Conservation (phyloP, 2,113 vertebrate genomes). For the Austrofundulus limnaeus region DNA sequence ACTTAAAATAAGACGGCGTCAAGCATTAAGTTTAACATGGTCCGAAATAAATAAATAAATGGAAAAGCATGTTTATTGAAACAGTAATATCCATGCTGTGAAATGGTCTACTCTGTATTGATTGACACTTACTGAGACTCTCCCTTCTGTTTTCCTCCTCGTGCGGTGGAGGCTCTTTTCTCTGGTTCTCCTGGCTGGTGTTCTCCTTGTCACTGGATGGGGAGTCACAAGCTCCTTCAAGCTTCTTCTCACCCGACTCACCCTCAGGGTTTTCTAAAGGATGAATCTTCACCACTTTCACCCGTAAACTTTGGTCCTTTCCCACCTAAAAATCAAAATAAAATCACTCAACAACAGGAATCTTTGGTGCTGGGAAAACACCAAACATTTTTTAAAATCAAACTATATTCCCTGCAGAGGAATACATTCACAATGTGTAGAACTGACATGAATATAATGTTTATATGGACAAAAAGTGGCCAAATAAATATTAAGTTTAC, state of each 20-base stretch:
- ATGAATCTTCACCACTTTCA: conserved; percentile 89
- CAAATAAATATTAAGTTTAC: too few species aligned
- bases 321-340: conserved; percentile 78
- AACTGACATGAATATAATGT: too few species aligned
- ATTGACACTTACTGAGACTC: conserved; percentile 84
- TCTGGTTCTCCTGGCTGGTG: conserved; percentile 88
- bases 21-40: too few species aligned
- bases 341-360: background rate
- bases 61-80: too few species aligned
- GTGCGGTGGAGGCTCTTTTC: conserved; percentile 82
- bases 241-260: conserved; percentile 87
- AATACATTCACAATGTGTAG: too few species aligned
- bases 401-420: too few species aligned
- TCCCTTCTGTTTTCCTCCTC: conserved; percentile 90
- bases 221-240: conserved; percentile 92
- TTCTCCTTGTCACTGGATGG: conserved; percentile 99
- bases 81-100: background rate
- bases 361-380: background rate
- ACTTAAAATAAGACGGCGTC: too few species aligned
- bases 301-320: conserved; percentile 88
- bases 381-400: too few species aligned
- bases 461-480: too few species aligned
- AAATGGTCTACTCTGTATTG: background rate
- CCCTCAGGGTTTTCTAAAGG: conserved; percentile 86
- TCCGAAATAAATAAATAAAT: too few species aligned